A percentile compares a stretch with the other conserved stretches of the same genome.
These are phyloP conservation scores for Pelochelys cantorii DNA, from an alignment of 2,797 vertebrate genomes.

Conservation along the genomic window DNA sequence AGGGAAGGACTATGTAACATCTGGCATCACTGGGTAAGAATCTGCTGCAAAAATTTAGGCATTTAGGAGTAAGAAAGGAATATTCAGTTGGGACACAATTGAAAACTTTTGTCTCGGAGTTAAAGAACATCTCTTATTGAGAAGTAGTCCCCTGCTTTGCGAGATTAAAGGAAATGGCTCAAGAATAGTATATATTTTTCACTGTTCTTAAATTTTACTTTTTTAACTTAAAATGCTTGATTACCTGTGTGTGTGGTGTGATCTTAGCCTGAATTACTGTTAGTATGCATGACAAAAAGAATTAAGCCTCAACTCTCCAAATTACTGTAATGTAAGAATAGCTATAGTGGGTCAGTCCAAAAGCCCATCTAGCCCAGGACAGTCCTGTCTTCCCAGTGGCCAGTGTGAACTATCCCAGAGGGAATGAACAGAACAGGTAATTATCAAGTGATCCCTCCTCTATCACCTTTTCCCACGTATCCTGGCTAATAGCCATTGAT, in stretches of 20 bases:
- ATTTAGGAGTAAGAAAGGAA: background rate
- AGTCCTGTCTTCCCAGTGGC: too few relatives aligned
- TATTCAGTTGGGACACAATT: conserved; percentile 24
- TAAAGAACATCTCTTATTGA: conserved; percentile 10
- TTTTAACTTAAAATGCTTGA: background rate
- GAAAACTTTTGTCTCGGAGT: conserved; percentile 19
- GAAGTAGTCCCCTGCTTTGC: background rate
- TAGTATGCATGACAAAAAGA: background rate
- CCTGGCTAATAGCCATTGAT: too few relatives aligned
- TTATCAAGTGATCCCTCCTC: too few relatives aligned
- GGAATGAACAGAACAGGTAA: too few relatives aligned
- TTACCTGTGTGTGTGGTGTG: background rate
- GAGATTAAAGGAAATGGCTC: background rate
- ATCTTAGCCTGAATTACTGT: background rate
- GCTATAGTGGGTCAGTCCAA: too few relatives aligned
- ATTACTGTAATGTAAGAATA: too few relatives aligned
- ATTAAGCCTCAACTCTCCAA: background rate
- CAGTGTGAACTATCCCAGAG: too few relatives aligned
- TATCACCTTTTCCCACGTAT: too few relatives aligned
- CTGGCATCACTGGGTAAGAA: conserved; percentile 96
- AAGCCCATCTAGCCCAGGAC: too few relatives aligned
- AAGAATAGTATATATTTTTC: background rate
- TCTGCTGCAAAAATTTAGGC: conserved; percentile 32
- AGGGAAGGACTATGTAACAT: conserved; percentile 98
- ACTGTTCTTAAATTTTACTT: background rate